Base-by-base conservation (phyloP, 2,797 vertebrate species). In the Chelmon rostratus region DNA sequence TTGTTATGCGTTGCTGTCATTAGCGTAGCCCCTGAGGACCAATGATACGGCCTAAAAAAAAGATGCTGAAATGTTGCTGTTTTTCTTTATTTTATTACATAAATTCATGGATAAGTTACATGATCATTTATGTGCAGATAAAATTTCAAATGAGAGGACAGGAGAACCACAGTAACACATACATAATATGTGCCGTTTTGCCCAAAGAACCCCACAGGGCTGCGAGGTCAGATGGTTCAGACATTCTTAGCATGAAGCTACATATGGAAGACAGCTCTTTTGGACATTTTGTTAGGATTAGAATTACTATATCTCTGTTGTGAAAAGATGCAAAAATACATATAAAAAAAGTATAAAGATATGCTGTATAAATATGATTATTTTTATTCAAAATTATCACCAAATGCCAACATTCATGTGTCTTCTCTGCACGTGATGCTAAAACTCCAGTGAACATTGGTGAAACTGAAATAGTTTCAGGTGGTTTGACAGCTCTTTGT, bases 391-490 rank as follows among this genome's bases (percentile, higher is more conserved):
- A 18, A 58, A 65, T 58, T 5, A 49, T 50, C 18, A 33, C 11
- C 23, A 23, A 68, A 40, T 37, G 25, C 15, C 8, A 28, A 47
- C n/a, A 28, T 25, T 33, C 28, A 44, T 40, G 21, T 25, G 13
- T 72, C 16, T 19, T n/a, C n/a, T 56, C 37, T 28, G 8, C 57
- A n/a, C 6, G n/a, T 1, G 12, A 63, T 47, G 21, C 37, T 21
- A 44, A 59, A 13, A n/a, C 44, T 67, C 28, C 21, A 57, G 19
- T 16, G 2, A 56, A 46, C 6, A 28, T 47, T 7, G 9, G 16
- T 49, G 7, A 53, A 35, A 59, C 69, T 63, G 37, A 52, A 64
- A 63, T 25, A 10, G 57, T 49, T 56, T 65, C 23, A 49, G 40
- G 31, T 65, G 66, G 58, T 37, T 38, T 44, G 18, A 12, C 64